Conservation (phyloP, 2,888 invertebrate species). For the Unio delphinus region DNA sequence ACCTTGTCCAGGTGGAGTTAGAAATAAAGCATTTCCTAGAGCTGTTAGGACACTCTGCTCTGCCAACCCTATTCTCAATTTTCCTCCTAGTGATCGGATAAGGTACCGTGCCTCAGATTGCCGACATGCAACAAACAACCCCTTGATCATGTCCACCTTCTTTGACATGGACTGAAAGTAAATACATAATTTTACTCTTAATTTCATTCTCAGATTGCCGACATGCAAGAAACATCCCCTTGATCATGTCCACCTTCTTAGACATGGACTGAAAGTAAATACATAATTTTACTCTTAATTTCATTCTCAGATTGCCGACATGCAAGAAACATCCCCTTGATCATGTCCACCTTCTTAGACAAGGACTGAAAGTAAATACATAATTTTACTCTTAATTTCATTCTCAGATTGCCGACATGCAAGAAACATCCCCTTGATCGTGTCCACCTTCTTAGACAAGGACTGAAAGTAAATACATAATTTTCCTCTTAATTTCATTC, state of each 20-base stretch:
- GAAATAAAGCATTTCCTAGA: conserved; percentile 86
- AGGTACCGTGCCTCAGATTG: conserved; percentile 88
- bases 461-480: conserved; percentile 56
- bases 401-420: conserved; percentile 81
- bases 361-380: conserved; percentile 64
- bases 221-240: conserved; percentile 93
- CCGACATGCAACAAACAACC: conserved; percentile 92
- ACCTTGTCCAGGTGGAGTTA: conserved; percentile 82
- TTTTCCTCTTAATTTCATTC: too few relatives aligned
- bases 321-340: conserved; percentile 92
- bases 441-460: conserved; percentile 85
- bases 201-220: conserved; percentile 79
- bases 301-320: conserved; percentile 77
- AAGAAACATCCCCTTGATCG: conserved; percentile 92
- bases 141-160: conserved; percentile 92
- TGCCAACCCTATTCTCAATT: conserved; percentile 94
- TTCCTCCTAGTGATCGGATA: conserved; percentile 91
- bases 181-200: background rate
- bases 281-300: too few relatives aligned
- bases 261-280: conserved; percentile 72
- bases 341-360: conserved; percentile 89
- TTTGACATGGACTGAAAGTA: conserved; percentile 75
- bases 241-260: conserved; percentile 92
- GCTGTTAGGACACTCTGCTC: conserved; percentile 95
- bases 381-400: too few relatives aligned